These are phyloP conservation scores for Schlechtendalia chinensis DNA, from an alignment of 1,140 invertebrate species.

Conservation along the genomic window DNA sequence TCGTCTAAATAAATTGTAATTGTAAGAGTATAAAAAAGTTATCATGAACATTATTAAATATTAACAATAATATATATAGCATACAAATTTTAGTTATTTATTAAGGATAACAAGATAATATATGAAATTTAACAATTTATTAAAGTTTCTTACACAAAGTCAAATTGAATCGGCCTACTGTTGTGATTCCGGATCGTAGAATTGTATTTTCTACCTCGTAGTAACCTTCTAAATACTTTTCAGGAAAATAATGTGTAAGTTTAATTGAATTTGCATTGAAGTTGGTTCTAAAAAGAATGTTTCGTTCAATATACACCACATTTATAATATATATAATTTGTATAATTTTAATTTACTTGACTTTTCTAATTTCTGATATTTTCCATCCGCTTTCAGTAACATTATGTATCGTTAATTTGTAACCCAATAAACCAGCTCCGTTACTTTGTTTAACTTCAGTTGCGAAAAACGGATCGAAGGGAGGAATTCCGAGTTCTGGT, in stretches of 20 bases:
- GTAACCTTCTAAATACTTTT: conserved; percentile 69
- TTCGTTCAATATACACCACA: neutral
- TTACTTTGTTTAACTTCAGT: conserved; percentile 65
- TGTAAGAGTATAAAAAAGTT: neutral
- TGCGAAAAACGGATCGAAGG: conserved; percentile 76
- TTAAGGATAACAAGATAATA: conserved; percentile 4
- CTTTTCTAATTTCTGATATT: conserved; percentile 71
- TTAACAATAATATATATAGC: neutral
- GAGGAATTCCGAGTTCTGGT: conserved; percentile 67
- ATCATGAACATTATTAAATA: neutral
- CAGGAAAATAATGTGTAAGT: conserved; percentile 77
- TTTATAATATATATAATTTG: neutral
- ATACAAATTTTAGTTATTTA: neutral
- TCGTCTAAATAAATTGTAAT: conserved; percentile 53
- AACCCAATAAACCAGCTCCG: conserved; percentile 64
- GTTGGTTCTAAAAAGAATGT: conserved; percentile 62
- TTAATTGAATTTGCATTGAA: conserved; percentile 64
- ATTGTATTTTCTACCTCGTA: conserved; percentile 67
- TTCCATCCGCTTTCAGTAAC: conserved; percentile 76
- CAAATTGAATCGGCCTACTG: conserved; percentile 71
- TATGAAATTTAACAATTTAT: neutral
- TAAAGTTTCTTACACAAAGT: conserved; percentile 63
- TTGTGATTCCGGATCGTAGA: conserved; percentile 62
- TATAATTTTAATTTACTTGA: conserved; percentile 55
- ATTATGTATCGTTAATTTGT: conserved; percentile 69